Evolutionary conservation across 2,888 invertebrate genomes (phyloP).

Genomic region (Eutolmus rufibarbis): DNA sequence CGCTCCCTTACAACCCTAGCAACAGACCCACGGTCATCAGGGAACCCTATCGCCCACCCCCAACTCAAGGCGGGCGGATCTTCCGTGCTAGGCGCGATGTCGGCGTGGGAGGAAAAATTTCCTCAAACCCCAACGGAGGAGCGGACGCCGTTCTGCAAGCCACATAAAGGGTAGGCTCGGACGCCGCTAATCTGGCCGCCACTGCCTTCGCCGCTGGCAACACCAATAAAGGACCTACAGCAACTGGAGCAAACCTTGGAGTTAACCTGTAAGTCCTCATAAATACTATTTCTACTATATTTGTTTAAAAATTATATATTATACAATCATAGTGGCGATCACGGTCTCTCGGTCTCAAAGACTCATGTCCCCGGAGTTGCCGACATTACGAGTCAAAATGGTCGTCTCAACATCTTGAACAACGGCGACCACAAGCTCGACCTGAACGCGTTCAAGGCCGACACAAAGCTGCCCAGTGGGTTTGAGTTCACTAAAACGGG

Average conservation of each 20-base stretch:
- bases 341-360: constrained; percentile 53
- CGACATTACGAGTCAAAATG: constrained; percentile 50
- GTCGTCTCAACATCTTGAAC: constrained; percentile 52
- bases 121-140: constrained; percentile 2
- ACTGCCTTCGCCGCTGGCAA: constrained; percentile 26
- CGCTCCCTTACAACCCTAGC: background rate
- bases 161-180: background rate
- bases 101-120: background rate
- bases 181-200: constrained; percentile 16
- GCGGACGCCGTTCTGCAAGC: background rate
- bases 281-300: background rate
- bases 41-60: background rate
- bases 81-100: background rate
- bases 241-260: constrained; percentile 3
- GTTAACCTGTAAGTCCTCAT: constrained; percentile 31
- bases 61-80: background rate
- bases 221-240: background rate
- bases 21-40: background rate
- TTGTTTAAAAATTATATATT: background rate
- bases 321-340: constrained; percentile 51
- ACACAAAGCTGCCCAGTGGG: constrained; percentile 52
- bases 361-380: constrained; percentile 50
- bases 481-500: background rate
- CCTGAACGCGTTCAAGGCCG: constrained; percentile 51
- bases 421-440: constrained; percentile 50